Percentiles rank a stretch among this genome's conserved stretches.
These are phyloP conservation scores for Ploceus nigricollis DNA, from an alignment of 2,113 vertebrate genomes.

Conservation along the genomic window DNA sequence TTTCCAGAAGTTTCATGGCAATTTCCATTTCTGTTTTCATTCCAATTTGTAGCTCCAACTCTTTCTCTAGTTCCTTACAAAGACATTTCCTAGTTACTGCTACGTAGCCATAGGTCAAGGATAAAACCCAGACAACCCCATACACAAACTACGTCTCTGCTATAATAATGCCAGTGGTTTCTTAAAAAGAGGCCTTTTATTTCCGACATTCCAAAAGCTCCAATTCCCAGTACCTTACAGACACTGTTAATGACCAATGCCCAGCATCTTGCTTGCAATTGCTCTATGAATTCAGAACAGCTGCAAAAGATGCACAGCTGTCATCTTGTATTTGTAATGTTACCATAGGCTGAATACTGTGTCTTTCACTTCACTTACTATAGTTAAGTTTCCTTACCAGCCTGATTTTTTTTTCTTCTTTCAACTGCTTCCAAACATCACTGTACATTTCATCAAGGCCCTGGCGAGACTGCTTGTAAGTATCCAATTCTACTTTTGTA, in stretches of 20 bases:
- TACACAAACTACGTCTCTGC: not conserved
- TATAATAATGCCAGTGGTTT: not conserved
- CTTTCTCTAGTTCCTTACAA: conserved; percentile 90
- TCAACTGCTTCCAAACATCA: conserved; percentile 93
- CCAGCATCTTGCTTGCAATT: not conserved
- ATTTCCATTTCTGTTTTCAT: conserved; percentile 98
- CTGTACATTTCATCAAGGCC: conserved; percentile 98
- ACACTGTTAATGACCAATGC: not conserved
- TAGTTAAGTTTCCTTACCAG: conserved; percentile 73
- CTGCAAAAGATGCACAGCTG: not conserved
- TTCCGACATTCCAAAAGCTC: not conserved
- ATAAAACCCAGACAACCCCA: not conserved
- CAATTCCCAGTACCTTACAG: not conserved
- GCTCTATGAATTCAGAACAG: not conserved
- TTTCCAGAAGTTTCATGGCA: conserved; percentile 96
- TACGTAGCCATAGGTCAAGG: not conserved
- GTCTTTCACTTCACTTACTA: not conserved
- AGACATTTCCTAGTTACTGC: conserved; percentile 10
- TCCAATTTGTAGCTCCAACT: conserved; percentile 90
- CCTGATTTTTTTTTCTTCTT: conserved; percentile 89
- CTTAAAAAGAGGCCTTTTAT: not conserved
- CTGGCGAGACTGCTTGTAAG: conserved; percentile 92
- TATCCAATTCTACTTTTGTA: conserved; percentile 93
- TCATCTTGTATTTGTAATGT: not conserved
- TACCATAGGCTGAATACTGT: not conserved